Conservation (phyloP, 2,113 vertebrate genomes). For the Lophochroa leadbeateri region DNA sequence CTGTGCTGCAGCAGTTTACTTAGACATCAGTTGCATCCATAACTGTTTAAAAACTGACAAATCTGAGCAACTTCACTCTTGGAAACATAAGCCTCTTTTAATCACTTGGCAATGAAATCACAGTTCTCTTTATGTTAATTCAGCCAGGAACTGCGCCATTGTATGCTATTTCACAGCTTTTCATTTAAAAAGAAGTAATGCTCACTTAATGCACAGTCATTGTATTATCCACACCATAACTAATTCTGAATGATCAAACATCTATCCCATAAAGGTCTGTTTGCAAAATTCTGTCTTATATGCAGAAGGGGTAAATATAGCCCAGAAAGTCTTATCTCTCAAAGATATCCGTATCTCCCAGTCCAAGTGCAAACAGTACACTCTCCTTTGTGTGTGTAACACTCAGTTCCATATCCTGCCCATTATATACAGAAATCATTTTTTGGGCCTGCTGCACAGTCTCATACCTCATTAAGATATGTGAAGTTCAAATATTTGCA, state of each 20-base stretch:
- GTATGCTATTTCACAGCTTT: not conserved
- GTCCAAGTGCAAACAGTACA: not conserved
- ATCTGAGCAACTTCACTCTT: slow-evolving; percentile 43
- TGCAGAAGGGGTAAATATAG: not conserved
- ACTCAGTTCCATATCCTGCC: not conserved
- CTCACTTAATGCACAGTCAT: slow-evolving; percentile 17
- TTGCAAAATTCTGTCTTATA: not conserved
- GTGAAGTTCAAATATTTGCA: not conserved
- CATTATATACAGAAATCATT: not conserved
- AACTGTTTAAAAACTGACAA: slow-evolving; percentile 38
- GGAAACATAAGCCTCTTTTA: slow-evolving; percentile 40
- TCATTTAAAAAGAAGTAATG: slow-evolving; percentile 34
- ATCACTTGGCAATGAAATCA: not conserved
- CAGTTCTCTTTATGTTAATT: slow-evolving; percentile 6
- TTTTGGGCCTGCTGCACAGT: not conserved
- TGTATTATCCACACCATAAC: not conserved
- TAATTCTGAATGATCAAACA: not conserved
- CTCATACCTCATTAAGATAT: not conserved
- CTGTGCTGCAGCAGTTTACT: slow-evolving; percentile 22
- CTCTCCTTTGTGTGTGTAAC: not conserved
- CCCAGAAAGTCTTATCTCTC: not conserved
- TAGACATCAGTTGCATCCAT: not conserved
- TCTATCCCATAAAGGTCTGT: not conserved
- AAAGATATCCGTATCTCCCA: not conserved
- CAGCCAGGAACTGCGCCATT: slow-evolving; percentile 28